A percentile compares a stretch with the other conserved stretches of the same genome.
phyloP scores from a whole-genome alignment of 2,113 vertebrate genomes.

The Lontra canadensis region DNA sequence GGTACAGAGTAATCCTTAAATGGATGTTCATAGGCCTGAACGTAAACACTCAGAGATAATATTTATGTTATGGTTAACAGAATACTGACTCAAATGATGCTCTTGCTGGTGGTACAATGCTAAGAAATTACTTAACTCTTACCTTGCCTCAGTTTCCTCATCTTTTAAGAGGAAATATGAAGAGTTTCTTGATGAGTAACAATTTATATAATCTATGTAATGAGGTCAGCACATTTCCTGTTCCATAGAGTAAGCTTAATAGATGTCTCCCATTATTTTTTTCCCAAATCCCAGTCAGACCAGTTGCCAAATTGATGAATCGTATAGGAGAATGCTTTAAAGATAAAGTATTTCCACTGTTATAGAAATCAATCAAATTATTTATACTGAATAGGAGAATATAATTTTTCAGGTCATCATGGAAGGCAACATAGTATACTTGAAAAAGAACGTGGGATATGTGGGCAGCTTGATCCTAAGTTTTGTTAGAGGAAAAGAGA shows the following conservation, averaged over 20 bases:
- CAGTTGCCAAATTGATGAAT: background rate
- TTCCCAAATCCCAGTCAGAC: constrained; percentile 16
- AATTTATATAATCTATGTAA: background rate
- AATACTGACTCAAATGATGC: background rate
- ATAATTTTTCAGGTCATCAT: background rate
- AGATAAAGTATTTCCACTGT: background rate
- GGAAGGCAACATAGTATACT: background rate
- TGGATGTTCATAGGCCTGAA: background rate
- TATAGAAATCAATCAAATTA: constrained; percentile 13
- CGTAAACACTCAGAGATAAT: background rate
- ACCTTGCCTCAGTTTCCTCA: background rate
- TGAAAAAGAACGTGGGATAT: background rate
- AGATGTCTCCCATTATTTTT: constrained; percentile 23
- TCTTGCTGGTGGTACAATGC: background rate
- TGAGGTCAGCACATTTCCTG: background rate
- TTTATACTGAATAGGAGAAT: background rate
- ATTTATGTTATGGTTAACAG: background rate
- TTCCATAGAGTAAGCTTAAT: background rate
- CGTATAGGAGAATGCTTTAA: constrained; percentile 1
- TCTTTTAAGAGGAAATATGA: background rate
- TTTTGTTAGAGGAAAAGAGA: background rate
- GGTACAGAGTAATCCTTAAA: background rate
- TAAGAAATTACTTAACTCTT: background rate
- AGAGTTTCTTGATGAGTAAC: background rate
- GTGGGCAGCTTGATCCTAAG: background rate